phyloP scores from a whole-genome alignment of 2,797 vertebrate genomes.

The Nyctibius grandis region DNA sequence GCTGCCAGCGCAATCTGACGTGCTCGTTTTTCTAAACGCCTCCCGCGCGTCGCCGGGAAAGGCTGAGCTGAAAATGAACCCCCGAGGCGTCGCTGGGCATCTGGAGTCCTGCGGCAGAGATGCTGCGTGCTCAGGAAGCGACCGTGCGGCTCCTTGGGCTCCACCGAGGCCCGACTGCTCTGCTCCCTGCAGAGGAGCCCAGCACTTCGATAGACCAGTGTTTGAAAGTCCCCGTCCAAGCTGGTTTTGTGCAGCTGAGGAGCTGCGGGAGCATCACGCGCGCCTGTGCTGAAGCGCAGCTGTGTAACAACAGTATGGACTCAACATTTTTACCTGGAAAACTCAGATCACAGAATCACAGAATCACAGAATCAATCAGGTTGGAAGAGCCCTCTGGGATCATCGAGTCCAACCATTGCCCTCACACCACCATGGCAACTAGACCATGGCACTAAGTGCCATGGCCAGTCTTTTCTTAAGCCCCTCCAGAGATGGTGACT shows the following conservation, averaged over 20 bases:
- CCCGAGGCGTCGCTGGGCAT: background rate
- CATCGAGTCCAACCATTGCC: too few relatives aligned
- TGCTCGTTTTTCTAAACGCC: accelerated
- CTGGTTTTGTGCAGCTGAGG: background rate
- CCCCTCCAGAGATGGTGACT: too few relatives aligned
- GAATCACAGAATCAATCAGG: too few relatives aligned
- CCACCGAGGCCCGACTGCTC: accelerated
- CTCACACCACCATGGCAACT: too few relatives aligned
- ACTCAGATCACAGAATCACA: background rate
- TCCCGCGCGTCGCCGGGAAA: background rate
- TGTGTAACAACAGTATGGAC: accelerated
- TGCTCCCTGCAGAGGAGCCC: accelerated
- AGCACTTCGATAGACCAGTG: accelerated
- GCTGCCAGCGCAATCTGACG: accelerated
- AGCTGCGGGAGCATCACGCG: accelerated
- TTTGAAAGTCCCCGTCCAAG: accelerated
- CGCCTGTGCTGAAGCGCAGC: accelerated
- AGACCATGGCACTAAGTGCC: too few relatives aligned
- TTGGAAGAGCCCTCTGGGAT: too few relatives aligned
- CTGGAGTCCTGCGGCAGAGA: background rate
- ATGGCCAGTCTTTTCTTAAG: too few relatives aligned
- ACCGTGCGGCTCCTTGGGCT: background rate
- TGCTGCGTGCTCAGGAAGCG: accelerated
- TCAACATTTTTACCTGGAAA: background rate
- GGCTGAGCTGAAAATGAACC: background rate